Base-by-base conservation (phyloP, 2,113 vertebrate genomes). In the Turdus rufiventris region DNA sequence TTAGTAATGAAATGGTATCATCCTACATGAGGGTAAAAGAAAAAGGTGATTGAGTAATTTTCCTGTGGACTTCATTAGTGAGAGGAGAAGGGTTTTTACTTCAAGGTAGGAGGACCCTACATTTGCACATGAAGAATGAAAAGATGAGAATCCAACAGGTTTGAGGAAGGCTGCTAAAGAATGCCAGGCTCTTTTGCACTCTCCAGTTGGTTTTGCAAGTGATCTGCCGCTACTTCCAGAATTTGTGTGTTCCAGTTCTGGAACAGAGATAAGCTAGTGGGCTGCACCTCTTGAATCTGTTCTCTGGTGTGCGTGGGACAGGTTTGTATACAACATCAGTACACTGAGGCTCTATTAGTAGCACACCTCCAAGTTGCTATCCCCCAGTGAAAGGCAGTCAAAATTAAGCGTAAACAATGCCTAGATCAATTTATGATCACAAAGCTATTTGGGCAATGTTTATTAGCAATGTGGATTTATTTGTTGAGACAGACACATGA, bases 291-390 rank as follows among this genome's bases (percentile, higher is more conserved):
- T 11, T 34, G 54, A 70, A 65, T 43, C 54, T 71, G 21, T 43
- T 50, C 17, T 45, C 60, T 63, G 21, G 38, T 18, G 12, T 26
- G 31, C 0, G 0, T 57, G 71, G 29, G 25, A 58, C 25, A 19
- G 18, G 25, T 57, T 68, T 75, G 21, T 56, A 5, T 23, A 15
- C 23, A 45, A 6, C 0, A 3, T 26, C 19, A 24, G 5, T 33
- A 9, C 7, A 8, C 0, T 34, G 21, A 36, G 33, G 31, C 33
- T 60, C 40, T 63, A 10, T 34, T 17, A 33, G 16, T 9, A 57
- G 58, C 14, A 20, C 26, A 24, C 18, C 20, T 83, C 26, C 24
- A 38, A 48, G 18, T 10, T 83, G 45, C 40, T 54, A 3, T 60
- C 3, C 29, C 8, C 1, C 11, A 38, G 62, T 40, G 58, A 79